These are phyloP conservation scores for Onthophagus sagittarius DNA, from an alignment of 2,888 invertebrate genomes.

Conservation along the genomic window DNA sequence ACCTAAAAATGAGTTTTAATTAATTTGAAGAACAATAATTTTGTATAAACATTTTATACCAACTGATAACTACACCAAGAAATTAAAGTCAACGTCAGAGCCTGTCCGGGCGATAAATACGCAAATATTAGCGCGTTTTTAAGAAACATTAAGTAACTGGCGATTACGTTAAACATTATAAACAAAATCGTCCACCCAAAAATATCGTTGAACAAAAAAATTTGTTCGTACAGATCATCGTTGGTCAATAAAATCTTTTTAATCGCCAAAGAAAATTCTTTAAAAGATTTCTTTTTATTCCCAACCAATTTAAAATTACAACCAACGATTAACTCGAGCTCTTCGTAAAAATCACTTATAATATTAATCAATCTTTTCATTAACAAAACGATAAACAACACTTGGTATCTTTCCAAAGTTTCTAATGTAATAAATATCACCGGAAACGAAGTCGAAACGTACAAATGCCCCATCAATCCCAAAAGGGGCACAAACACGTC, in stretches of 20 bases:
- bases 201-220: slow-evolving; percentile 6
- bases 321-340: not conserved
- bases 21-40: not conserved
- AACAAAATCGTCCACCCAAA: slow-evolving; percentile 14
- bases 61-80: not conserved
- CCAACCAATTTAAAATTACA: not conserved
- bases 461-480: not conserved
- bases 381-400: not conserved
- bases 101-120: not conserved
- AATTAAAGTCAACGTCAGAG: not conserved
- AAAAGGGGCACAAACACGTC: not conserved
- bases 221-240: not conserved
- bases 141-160: slow-evolving; percentile 4
- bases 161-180: not conserved
- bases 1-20: not conserved
- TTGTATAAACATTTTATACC: not conserved
- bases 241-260: not conserved
- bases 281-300: not conserved
- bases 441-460: not conserved
- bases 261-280: not conserved
- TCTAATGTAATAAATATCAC: not conserved
- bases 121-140: not conserved
- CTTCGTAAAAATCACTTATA: not conserved
- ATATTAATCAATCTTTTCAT: not conserved
- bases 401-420: not conserved